A percentile compares a stretch with the other conserved stretches of the same genome.
phyloP scores from a whole-genome alignment of 1,140 invertebrate genomes.

The Chrysoperla carnea region DNA sequence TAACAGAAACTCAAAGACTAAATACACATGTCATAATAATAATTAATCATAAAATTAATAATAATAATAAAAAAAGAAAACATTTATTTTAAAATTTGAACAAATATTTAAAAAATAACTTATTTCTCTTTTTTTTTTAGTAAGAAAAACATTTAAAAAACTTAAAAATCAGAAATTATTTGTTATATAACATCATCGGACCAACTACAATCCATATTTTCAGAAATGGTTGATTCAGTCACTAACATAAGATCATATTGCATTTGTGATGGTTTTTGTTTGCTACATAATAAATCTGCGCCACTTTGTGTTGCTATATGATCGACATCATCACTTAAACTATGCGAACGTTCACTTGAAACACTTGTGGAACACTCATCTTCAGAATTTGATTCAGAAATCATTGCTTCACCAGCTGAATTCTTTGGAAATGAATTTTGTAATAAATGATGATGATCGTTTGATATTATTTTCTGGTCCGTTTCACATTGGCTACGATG shows the following conservation, averaged over 20 bases:
- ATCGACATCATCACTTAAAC: slow-evolving; percentile 1
- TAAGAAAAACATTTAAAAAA: no score
- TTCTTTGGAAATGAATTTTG: slow-evolving; percentile 26
- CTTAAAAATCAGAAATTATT: no score
- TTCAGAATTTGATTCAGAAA: slow-evolving; percentile 32
- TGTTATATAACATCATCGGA: background rate
- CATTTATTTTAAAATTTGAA: no score
- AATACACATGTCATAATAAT: no score
- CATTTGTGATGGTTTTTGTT: slow-evolving; percentile 1
- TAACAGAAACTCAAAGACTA: no score
- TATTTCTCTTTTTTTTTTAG: no score
- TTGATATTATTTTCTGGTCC: background rate
- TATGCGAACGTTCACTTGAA: slow-evolving; percentile 10
- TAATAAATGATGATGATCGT: slow-evolving; percentile 8
- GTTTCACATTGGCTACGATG: slow-evolving; percentile 9
- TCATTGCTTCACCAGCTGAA: slow-evolving; percentile 40
- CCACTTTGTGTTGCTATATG: background rate
- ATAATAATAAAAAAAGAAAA: no score
- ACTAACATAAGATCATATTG: background rate
- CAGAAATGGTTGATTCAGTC: slow-evolving; percentile 1
- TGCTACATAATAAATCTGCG: background rate
- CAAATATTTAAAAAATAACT: no score
- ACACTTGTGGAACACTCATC: slow-evolving; percentile 28
- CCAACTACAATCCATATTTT: slow-evolving; percentile 1
- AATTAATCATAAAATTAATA: no score